Percentiles rank a stretch among this genome's conserved stretches.
These are phyloP conservation scores for Amphipoea lucens DNA, from an alignment of 2,888 invertebrate species.

Conservation along the genomic window DNA sequence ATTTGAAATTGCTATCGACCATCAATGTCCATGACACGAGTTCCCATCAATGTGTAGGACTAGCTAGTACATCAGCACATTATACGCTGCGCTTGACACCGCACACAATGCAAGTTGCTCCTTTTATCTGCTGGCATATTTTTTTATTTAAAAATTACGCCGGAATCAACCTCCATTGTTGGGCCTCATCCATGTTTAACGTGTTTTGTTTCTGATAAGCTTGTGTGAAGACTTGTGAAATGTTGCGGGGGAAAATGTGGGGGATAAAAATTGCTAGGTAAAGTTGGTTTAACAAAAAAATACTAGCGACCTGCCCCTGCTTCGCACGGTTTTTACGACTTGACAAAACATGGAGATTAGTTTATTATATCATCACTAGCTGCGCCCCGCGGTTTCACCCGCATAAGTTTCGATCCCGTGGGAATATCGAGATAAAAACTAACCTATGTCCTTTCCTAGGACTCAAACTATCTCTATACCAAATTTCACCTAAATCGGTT, in stretches of 20 bases:
- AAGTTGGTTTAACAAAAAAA: background rate
- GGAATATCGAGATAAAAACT: too few species aligned
- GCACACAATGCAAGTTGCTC: constrained; percentile 62
- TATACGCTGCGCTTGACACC: constrained; percentile 67
- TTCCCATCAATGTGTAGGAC: constrained; percentile 21
- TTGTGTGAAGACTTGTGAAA: constrained; percentile 28
- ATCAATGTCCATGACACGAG: constrained; percentile 47
- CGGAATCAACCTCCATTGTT: constrained; percentile 59
- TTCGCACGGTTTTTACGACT: background rate
- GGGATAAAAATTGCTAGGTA: background rate
- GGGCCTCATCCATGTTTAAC: constrained; percentile 34
- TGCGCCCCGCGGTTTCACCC: too few species aligned
- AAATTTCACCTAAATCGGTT: too few species aligned
- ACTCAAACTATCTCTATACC: too few species aligned
- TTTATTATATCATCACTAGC: background rate
- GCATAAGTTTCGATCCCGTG: too few species aligned
- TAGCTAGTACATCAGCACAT: constrained; percentile 60
- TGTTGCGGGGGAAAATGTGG: background rate
- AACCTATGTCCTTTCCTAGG: too few species aligned
- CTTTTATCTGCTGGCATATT: constrained; percentile 41
- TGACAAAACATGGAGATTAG: background rate
- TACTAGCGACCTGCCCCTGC: background rate
- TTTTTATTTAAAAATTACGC: constrained; percentile 61
- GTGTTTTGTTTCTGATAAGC: constrained; percentile 45
- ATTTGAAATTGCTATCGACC: constrained; percentile 33